A percentile compares a stretch with the other conserved stretches of the same genome.
phyloP scores from a whole-genome alignment of 2,888 invertebrate genomes.

The Zonitis immaculata region DNA sequence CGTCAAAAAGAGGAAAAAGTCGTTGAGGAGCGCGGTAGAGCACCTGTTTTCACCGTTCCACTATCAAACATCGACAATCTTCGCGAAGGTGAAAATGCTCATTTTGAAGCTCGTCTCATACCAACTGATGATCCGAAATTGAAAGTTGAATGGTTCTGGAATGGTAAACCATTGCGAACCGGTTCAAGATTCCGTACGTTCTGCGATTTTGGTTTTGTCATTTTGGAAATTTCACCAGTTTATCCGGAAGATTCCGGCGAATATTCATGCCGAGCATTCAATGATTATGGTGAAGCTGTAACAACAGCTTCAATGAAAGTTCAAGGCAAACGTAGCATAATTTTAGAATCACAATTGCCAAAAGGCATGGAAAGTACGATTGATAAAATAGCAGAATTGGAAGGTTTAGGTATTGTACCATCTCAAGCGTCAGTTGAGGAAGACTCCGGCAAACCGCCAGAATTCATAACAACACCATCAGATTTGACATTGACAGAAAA shows the following conservation, averaged over 20 bases:
- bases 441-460: conserved; percentile 82
- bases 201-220: conserved; percentile 97
- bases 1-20: conserved; percentile 68
- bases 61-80: conserved; percentile 81
- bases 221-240: conserved; percentile 94
- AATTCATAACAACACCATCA: conserved; percentile 81
- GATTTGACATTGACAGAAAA: conserved; percentile 83
- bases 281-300: conserved; percentile 87
- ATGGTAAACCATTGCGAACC: conserved; percentile 80
- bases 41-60: conserved; percentile 87
- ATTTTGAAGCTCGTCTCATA: conserved; percentile 83
- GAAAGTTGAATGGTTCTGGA: conserved; percentile 93
- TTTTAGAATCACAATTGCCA: conserved; percentile 85
- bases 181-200: conserved; percentile 94
- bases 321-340: conserved; percentile 86
- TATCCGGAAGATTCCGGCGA: conserved; percentile 95
- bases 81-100: conserved; percentile 86
- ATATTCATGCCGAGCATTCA: conserved; percentile 82
- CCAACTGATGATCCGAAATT: conserved; percentile 89
- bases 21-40: conserved; percentile 74
- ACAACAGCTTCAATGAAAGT: conserved; percentile 86
- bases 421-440: conserved; percentile 68
- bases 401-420: conserved; percentile 72
- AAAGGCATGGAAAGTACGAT: conserved; percentile 93
- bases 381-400: conserved; percentile 86